A percentile compares a stretch with the other conserved stretches of the same genome.
phyloP scores from a whole-genome alignment of 2,113 vertebrate species.

The Seriola dumerili region DNA sequence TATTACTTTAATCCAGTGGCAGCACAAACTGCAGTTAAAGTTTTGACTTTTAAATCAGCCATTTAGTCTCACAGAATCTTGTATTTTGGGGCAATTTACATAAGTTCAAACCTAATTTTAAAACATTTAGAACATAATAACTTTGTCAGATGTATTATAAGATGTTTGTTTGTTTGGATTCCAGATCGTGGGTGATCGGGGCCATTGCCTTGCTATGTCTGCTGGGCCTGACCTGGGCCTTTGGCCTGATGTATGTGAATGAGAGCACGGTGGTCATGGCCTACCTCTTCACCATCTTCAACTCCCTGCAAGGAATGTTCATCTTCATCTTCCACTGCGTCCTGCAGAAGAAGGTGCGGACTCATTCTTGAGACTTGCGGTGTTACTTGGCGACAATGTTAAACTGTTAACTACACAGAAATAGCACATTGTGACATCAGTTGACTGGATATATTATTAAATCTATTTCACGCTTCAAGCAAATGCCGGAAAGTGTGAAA shows the following conservation, averaged over 20 bases:
- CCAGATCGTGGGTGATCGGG: conserved; percentile 95
- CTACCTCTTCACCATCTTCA: conserved; percentile 99
- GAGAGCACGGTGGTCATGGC: conserved; percentile 99
- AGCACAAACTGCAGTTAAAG: not conserved
- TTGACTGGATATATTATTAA: not conserved
- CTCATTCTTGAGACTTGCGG: not conserved
- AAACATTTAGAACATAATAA: not conserved
- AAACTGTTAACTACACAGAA: not conserved
- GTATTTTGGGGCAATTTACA: not conserved
- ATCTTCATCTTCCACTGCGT: conserved; percentile 99
- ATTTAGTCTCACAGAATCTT: not conserved
- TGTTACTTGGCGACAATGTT: not conserved
- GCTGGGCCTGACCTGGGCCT: conserved; percentile 98
- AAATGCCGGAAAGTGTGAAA: not conserved
- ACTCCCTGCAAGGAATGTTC: conserved; percentile 99
- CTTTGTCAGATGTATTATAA: not conserved
- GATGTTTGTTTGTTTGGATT: conserved; percentile 16
- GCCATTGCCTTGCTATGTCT: conserved; percentile 97
- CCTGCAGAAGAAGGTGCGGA: conserved; percentile 97
- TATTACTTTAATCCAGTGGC: not conserved
- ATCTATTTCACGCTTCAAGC: not conserved
- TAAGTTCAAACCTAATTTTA: not conserved
- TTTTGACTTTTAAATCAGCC: not conserved
- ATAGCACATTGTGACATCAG: not conserved
- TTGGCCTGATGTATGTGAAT: conserved; percentile 99